Evolutionary conservation across 64 coral and sea anemone species (phyloP).

Genomic region (Catalaphyllia jardinei): DNA sequence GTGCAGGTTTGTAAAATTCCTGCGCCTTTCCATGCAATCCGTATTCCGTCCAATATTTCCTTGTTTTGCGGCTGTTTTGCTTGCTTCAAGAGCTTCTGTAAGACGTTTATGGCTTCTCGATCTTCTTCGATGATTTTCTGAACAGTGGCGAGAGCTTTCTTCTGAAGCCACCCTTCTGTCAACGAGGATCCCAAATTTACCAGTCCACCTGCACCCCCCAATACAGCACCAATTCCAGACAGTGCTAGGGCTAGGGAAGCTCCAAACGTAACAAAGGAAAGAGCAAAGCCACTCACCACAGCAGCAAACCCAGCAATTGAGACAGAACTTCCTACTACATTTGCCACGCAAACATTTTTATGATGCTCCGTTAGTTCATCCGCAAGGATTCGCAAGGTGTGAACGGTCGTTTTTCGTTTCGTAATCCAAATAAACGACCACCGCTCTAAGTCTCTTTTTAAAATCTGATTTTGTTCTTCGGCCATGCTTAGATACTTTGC

Average conservation of each 20-base stretch:
- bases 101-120: not conserved
- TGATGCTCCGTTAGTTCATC: not conserved
- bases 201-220: conserved; percentile 31
- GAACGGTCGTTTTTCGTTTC: not conserved
- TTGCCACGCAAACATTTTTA: not conserved
- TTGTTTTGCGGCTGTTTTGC: not conserved
- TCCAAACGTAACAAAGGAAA: conserved; percentile 55
- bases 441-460: not conserved
- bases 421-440: not conserved
- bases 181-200: not conserved
- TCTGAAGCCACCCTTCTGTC: not conserved
- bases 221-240: conserved; percentile 1
- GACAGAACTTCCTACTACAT: not conserved
- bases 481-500: too few relatives aligned
- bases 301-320: conserved; percentile 19
- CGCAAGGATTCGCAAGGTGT: not conserved
- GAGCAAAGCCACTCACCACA: not conserved
- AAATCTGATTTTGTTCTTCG: not conserved
- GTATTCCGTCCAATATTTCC: not conserved
- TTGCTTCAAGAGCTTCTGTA: not conserved
- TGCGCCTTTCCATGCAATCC: not conserved
- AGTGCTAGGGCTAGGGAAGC: conserved; percentile 29
- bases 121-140: conserved; percentile 17
- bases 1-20: not conserved
- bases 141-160: not conserved